Base-by-base conservation (phyloP, 2,888 invertebrate genomes). In the Himalopsyche tibetana region DNA sequence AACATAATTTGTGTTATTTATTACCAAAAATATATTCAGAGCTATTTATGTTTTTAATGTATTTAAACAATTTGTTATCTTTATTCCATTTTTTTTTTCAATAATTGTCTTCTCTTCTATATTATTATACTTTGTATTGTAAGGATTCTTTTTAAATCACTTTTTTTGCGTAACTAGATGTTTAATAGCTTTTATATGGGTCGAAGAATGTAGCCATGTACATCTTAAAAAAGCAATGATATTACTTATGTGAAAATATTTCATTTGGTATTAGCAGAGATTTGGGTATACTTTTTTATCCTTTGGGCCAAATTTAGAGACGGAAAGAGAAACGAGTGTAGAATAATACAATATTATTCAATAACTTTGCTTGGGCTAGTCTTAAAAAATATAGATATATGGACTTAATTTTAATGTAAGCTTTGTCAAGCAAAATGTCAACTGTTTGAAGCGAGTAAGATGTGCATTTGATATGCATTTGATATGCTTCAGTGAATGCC, bases 381-480 rank as follows among this genome's bases (percentile, higher is more conserved):
- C 82, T 74, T 82, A 69, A 85, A 80, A 79, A 85, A 28, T 79
- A 85, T 85, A 85, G 85, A 82, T 85, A 85, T 85, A 79, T 85
- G 82, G 85, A 80, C 82, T 82, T 85, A 85, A 82, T 82, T 85
- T 85, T 69, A 85, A 82, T 82, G 82, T 85, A 51, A 82, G 85
- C 82, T 85, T 85, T 42, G 79, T 79, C 40, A 38, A 85, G 74
- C 74, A 55, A 74, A 74, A 74, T 74, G 74, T 74, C 74, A 74
- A 38, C 74, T 74, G 74, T 74, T 74, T 36, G 74, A 74, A 74
- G 74, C 12, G 74, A 74, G 74, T 74, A 74, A 74, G 38, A 74
- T 74, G 69, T 69, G 69, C 82, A 85, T 63, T 69, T 45, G 63
- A 85, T 69, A 69, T 69, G 69, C 82, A 85, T 63, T 69, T 45